Evolutionary conservation across 2,888 invertebrate genomes (phyloP), one percentile per base, ranked within the genome.

Genomic region (Gasteruption jaculator): DNA sequence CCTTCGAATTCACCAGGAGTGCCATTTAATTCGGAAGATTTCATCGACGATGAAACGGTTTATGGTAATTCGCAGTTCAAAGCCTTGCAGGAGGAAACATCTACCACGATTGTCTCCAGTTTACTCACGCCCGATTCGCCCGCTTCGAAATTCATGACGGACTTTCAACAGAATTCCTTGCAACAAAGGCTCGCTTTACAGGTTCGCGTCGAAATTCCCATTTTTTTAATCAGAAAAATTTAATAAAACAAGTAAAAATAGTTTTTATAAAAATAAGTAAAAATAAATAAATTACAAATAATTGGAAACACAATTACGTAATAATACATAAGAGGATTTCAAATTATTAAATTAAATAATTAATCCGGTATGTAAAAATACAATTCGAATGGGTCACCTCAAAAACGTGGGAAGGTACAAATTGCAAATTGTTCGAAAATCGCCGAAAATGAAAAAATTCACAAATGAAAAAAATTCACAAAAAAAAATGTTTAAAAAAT

Each of bases 111-210:
- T 41, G 54, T 58, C 18, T 49, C 63, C 10, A 64, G 49, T 48
- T 48, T 63, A 42, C 53, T 63, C 21, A 59, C 56, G 24, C n/a
- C n/a, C n/a, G 65, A 65, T 46, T 65, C 63, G 47, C 68, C 65
- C 33, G 82, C 83, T 75, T 80, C 82, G 46, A 83, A 83, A 66
- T 83, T 83, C 71, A 82, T 84, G 76, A 79, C 79, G 33, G 83
- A 84, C 66, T 83, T 83, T 72, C 79, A 81, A 68, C 80, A 81
- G 63, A 80, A 81, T 58, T 78, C 79, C 44, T 49, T 74, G 52
- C 58, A 72, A 47, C 69, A 71, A 48, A 68, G 67, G 59, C 60
- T 67, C 41, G 69, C 56, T 63, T 63, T 60, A 56, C 73, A 60
- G 71, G 71, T 62, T 47, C 51, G 46, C 24, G 22, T 20, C 22